Evolutionary conservation across 2,797 vertebrate species (phyloP).

Genomic region (Coendou prehensilis): DNA sequence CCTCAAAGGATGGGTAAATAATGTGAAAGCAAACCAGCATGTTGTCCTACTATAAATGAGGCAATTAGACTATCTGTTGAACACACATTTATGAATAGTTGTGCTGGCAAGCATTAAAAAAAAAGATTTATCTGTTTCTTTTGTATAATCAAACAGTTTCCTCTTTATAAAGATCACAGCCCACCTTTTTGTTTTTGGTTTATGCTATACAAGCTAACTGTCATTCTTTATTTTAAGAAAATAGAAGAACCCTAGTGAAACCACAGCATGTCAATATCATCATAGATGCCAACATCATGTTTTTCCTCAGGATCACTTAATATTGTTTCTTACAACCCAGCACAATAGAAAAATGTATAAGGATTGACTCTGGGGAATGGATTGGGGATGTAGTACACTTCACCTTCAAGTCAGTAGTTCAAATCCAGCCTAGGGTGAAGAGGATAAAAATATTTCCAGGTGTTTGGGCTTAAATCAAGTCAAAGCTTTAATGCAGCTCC

Average conservation of each 20-base stretch:
- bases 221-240: conserved; percentile 68
- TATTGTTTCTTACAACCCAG: not conserved
- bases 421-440: conserved; percentile 56
- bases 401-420: conserved; percentile 50
- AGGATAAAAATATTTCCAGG: conserved; percentile 59
- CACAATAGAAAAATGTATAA: conserved; percentile 24
- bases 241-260: conserved; percentile 48
- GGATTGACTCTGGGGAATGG: not conserved
- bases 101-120: conserved; percentile 64
- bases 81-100: conserved; percentile 72
- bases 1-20: conserved; percentile 73
- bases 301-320: conserved; percentile 50
- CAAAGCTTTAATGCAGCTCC: conserved; percentile 39
- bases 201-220: conserved; percentile 60
- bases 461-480: conserved; percentile 55
- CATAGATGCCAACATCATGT: not conserved
- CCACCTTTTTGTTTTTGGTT: conserved; percentile 65
- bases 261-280: not conserved
- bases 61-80: conserved; percentile 79
- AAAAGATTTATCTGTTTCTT: conserved; percentile 75
- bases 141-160: conserved; percentile 40
- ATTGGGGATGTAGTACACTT: conserved; percentile 47
- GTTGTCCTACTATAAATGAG: conserved; percentile 74
- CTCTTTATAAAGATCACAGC: conserved; percentile 60
- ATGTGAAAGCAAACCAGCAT: conserved; percentile 53